phyloP scores from a whole-genome alignment of 1,140 invertebrate species.

The Drosophila novamexicana region DNA sequence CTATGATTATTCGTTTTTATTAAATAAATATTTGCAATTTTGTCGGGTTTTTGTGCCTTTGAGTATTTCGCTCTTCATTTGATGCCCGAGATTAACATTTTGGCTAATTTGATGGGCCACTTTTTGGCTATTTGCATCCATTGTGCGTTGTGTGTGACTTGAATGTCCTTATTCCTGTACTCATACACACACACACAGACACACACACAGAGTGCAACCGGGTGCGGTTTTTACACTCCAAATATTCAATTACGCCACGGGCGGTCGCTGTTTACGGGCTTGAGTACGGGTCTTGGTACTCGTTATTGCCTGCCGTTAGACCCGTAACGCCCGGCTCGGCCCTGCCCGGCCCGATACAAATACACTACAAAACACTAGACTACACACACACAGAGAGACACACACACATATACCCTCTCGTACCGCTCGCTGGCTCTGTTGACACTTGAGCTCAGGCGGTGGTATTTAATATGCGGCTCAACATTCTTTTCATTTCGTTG shows the following conservation, averaged over 20 bases:
- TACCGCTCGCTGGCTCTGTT: constrained; percentile 58
- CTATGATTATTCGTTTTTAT: not conserved
- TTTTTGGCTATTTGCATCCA: constrained; percentile 29
- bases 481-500: constrained; percentile 76
- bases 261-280: constrained; percentile 61
- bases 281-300: constrained; percentile 34
- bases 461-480: constrained; percentile 82
- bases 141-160: constrained; percentile 25
- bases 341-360: not conserved
- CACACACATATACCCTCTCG: constrained; percentile 2
- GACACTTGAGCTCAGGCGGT: constrained; percentile 81
- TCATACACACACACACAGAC: constrained; percentile 2
- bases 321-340: constrained; percentile 14
- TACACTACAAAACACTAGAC: constrained; percentile 1
- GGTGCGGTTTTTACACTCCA: constrained; percentile 79
- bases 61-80: not conserved
- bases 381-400: constrained; percentile 11
- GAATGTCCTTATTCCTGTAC: constrained; percentile 18
- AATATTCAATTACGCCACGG: constrained; percentile 80
- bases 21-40: not conserved
- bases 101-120: not conserved
- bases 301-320: constrained; percentile 58
- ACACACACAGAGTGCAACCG: constrained; percentile 31
- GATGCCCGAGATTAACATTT: not conserved
- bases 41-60: not conserved